These are phyloP conservation scores for Philhelius pedissequus DNA, from an alignment of 2,888 invertebrate genomes.

Conservation along the genomic window DNA sequence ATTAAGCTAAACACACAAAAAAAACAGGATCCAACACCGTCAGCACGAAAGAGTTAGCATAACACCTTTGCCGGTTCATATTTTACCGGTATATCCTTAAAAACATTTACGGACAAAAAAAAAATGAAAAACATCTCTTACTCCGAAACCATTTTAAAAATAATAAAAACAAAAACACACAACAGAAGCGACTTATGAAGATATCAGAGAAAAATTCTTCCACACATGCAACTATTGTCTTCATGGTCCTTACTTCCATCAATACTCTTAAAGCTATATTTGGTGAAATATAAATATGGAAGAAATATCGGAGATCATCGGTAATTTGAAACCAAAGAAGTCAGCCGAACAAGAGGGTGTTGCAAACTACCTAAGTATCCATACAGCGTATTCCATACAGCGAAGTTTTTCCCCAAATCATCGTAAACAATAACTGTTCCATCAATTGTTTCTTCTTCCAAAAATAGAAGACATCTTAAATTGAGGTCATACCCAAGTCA, in stretches of 20 bases:
- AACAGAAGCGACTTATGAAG: not conserved
- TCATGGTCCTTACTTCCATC: not conserved
- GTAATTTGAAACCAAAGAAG: too few relatives aligned
- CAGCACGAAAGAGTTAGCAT: not conserved
- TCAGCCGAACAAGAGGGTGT: too few relatives aligned
- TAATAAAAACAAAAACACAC: not conserved
- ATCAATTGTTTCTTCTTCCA: too few relatives aligned
- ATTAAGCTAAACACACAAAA: not conserved
- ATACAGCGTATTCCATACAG: too few relatives aligned
- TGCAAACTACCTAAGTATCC: too few relatives aligned
- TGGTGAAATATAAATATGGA: too few relatives aligned
- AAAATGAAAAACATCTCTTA: not conserved
- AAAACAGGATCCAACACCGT: not conserved
- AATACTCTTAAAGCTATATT: too few relatives aligned
- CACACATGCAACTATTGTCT: not conserved
- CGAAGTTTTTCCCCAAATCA: too few relatives aligned
- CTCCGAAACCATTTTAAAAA: not conserved
- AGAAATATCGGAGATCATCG: too few relatives aligned
- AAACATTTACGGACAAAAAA: not conserved
- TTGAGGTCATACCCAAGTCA: too few relatives aligned
- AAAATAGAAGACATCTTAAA: too few relatives aligned
- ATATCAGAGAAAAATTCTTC: not conserved
- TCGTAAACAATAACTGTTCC: too few relatives aligned
- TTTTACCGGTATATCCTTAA: not conserved
- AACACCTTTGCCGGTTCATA: not conserved